Percentiles rank a stretch among this genome's conserved stretches.
phyloP scores from a whole-genome alignment of 2,888 invertebrate species.

The Tetheella fluctuosa region DNA sequence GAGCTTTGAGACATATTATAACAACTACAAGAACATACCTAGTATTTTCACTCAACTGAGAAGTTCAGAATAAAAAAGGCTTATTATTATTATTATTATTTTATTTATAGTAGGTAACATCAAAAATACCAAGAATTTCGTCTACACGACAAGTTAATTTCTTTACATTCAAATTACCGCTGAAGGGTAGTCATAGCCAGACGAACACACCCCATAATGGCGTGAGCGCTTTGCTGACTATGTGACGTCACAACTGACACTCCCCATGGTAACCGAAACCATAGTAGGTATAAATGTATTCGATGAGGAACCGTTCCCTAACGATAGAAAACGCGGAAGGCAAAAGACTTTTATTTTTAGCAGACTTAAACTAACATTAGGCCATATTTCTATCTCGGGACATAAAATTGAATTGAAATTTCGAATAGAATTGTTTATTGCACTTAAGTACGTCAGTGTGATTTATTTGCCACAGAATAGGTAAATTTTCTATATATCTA shows the following conservation, averaged over 20 bases:
- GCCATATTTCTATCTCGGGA: background rate
- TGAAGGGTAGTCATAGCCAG: background rate
- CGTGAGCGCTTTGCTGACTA: slow-evolving; percentile 43
- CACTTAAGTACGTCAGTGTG: background rate
- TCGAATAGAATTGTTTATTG: background rate
- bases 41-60: too few species aligned
- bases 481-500: background rate
- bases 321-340: background rate
- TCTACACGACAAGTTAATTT: background rate
- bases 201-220: slow-evolving; percentile 57
- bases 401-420: background rate
- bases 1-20: too few species aligned
- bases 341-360: background rate
- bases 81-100: too few species aligned
- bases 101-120: too few species aligned
- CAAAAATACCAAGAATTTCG: background rate
- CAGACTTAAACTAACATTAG: background rate
- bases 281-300: background rate
- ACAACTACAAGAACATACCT: too few species aligned
- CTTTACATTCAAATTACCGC: background rate
- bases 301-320: background rate
- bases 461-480: background rate
- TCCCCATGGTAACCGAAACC: slow-evolving; percentile 47
- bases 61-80: too few species aligned
- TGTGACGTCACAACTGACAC: slow-evolving; percentile 62